phyloP scores from a whole-genome alignment of 2,888 invertebrate species.

The Volucella inanis region DNA sequence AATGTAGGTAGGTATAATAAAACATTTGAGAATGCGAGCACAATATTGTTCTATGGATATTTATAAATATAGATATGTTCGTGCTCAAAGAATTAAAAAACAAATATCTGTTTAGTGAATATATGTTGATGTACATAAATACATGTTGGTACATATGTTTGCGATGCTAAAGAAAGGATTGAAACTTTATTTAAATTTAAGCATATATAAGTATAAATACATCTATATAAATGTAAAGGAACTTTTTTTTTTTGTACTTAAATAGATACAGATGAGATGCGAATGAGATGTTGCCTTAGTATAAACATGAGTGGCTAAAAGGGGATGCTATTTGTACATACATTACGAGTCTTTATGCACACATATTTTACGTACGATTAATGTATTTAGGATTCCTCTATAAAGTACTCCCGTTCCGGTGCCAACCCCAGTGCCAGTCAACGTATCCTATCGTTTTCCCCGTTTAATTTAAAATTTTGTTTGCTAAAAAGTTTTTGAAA shows the following conservation, averaged over 20 bases:
- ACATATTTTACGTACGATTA: slow-evolving; percentile 71
- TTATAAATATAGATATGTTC: background rate
- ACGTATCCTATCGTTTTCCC: slow-evolving; percentile 25
- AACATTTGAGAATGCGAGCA: slow-evolving; percentile 37
- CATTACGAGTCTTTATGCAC: slow-evolving; percentile 68
- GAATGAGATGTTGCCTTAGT: slow-evolving; percentile 38
- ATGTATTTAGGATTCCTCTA: slow-evolving; percentile 70
- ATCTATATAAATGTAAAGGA: background rate
- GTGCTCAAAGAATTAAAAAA: slow-evolving; percentile 58
- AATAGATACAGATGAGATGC: slow-evolving; percentile 10
- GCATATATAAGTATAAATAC: background rate
- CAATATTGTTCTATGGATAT: too few relatives aligned
- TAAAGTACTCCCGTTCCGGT: background rate
- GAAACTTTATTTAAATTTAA: slow-evolving; percentile 68
- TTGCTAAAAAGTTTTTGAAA: slow-evolving; percentile 74
- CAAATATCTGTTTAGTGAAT: slow-evolving; percentile 58
- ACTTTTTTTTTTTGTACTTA: slow-evolving; percentile 26
- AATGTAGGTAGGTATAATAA: slow-evolving; percentile 2
- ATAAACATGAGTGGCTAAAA: slow-evolving; percentile 58
- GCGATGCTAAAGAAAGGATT: slow-evolving; percentile 61
- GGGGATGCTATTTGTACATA: slow-evolving; percentile 62
- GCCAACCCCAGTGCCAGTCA: background rate
- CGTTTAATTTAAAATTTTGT: slow-evolving; percentile 74
- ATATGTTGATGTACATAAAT: background rate
- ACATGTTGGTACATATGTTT: too few relatives aligned